A percentile compares a stretch with the other conserved stretches of the same genome.
Evolutionary conservation across 1,140 invertebrate genomes (phyloP).

Genomic region (Tetranychus urticae): DNA sequence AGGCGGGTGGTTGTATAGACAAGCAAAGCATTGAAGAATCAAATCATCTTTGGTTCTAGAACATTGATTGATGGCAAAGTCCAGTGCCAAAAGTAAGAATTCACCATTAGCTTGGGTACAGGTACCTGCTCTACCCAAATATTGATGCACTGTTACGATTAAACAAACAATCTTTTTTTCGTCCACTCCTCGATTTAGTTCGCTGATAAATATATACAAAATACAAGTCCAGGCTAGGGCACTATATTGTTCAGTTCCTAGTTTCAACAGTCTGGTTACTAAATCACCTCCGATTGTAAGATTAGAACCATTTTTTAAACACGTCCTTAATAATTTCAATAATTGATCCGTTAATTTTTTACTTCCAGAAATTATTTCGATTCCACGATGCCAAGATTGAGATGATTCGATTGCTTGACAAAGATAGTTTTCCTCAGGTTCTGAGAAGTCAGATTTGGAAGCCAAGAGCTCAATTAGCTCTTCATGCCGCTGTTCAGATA

Average conservation of each 20-base stretch:
- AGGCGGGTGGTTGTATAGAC: conserved; percentile 7
- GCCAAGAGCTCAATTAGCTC: conserved; percentile 4
- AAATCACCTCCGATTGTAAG: not conserved
- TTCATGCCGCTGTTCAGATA: conserved; percentile 4
- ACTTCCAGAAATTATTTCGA: conserved; percentile 5
- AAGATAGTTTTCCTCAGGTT: not conserved
- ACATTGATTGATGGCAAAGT: not conserved
- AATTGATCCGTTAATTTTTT: not conserved
- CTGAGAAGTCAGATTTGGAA: conserved; percentile 5
- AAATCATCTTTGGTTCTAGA: conserved; percentile 1
- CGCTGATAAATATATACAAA: not conserved
- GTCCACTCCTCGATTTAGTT: not conserved
- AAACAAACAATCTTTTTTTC: conserved; percentile 1
- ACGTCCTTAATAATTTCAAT: not conserved
- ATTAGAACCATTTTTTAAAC: not conserved
- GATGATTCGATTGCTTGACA: conserved; percentile 4
- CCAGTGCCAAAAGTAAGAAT: conserved; percentile 1
- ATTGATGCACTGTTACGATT: not conserved
- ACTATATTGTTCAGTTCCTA: not conserved
- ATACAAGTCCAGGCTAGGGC: conserved; percentile 5
- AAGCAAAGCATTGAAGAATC: conserved; percentile 2
- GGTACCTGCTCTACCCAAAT: conserved; percentile 1
- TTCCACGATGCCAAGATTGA: conserved; percentile 7
- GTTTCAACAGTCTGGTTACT: conserved; percentile 1
- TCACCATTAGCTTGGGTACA: conserved; percentile 7